Conservation (phyloP, 2,888 invertebrate genomes). For the Blera fallax region DNA sequence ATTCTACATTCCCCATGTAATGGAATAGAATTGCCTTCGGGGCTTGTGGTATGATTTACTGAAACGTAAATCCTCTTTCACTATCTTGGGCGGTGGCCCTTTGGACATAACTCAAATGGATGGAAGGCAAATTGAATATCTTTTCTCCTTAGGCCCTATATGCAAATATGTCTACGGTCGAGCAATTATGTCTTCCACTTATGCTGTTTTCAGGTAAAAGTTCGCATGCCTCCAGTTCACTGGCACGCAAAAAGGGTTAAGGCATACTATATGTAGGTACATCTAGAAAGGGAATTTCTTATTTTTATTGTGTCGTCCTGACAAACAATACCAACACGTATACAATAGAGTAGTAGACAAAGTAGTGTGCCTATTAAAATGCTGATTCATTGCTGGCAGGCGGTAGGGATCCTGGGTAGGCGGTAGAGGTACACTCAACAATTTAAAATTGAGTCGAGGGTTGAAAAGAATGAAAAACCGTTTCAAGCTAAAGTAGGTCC, state of each 20-base stretch:
- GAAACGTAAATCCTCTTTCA: slow-evolving; percentile 8
- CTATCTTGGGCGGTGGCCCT: neutral
- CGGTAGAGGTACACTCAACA: slow-evolving; percentile 29
- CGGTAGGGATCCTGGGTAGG: too few relatives aligned
- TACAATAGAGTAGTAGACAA: slow-evolving; percentile 31
- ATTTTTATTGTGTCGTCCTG: slow-evolving; percentile 7
- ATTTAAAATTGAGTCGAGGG: slow-evolving; percentile 51
- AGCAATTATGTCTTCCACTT: slow-evolving; percentile 24
- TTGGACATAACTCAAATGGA: slow-evolving; percentile 1
- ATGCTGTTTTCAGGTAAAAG: neutral
- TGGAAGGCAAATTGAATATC: neutral
- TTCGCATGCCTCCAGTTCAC: neutral
- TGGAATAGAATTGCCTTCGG: slow-evolving; percentile 1
- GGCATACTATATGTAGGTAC: too few relatives aligned
- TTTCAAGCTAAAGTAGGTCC: slow-evolving; percentile 4
- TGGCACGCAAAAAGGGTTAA: neutral
- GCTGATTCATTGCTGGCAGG: slow-evolving; percentile 35
- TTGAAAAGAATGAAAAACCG: slow-evolving; percentile 6
- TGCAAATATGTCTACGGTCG: slow-evolving; percentile 31
- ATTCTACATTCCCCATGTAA: neutral
- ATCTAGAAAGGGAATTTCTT: slow-evolving; percentile 8
- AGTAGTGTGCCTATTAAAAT: slow-evolving; percentile 36
- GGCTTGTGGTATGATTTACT: slow-evolving; percentile 26
- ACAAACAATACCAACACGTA: slow-evolving; percentile 27
- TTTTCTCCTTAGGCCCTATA: neutral